Conservation (phyloP, 2,888 invertebrate species). For the Plebejus melissa region DNA sequence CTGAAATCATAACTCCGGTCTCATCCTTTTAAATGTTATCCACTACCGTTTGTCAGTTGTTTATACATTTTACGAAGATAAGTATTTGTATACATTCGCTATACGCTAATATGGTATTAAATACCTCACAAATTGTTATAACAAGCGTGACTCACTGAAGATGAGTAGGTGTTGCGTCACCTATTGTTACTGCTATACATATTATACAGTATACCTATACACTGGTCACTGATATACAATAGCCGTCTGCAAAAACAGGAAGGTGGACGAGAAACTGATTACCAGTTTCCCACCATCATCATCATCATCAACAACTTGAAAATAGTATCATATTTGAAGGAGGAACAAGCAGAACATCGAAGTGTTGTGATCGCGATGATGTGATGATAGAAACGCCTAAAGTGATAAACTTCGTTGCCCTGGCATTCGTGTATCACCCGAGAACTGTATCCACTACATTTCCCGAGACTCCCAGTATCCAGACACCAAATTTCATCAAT, state of each 20-base stretch:
- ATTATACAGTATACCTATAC: neutral
- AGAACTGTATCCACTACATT: no score
- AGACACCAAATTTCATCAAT: no score
- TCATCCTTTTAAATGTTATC: no score
- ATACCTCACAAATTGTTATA: neutral
- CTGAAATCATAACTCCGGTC: no score
- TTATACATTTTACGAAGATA: neutral
- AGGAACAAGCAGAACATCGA: no score
- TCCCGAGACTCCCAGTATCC: no score
- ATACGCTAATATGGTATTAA: neutral
- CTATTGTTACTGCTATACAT: constrained; percentile 1
- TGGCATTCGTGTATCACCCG: no score
- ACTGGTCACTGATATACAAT: neutral
- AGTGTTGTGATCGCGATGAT: no score
- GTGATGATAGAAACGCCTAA: no score
- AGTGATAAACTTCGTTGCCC: no score
- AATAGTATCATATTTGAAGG: no score
- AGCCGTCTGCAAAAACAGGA: constrained; percentile 17
- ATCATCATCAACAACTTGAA: neutral
- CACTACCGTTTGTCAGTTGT: no score
- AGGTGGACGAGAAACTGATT: neutral
- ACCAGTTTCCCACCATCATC: neutral
- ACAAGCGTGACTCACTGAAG: neutral
- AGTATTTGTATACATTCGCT: neutral
- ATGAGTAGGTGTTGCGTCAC: neutral